Base-by-base conservation (phyloP, 2,797 vertebrate genomes). In the Clarias pachynema region DNA sequence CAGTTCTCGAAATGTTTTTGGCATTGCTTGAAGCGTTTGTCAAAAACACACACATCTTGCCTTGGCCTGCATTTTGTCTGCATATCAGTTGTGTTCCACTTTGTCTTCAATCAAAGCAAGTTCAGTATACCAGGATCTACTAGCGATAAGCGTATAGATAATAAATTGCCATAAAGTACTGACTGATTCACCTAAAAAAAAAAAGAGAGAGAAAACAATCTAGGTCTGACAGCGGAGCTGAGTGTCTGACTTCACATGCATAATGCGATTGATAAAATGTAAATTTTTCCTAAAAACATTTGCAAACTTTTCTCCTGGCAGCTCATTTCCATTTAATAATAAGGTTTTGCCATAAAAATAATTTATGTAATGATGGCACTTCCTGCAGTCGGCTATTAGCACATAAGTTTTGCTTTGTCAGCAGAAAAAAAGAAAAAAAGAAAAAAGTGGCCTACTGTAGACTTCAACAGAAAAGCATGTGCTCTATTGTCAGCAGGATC, bases 251-350 rank as follows among this genome's bases (percentile, higher is more conserved):
- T 60, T 78, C 74, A 78, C 24, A 14, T 57, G 29, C 18, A 57
- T 26, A 53, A 53, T 29, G n/a, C 53, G 12, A 77, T 31, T 77
- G 53, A 57, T 57, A 12, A 57, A 31, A 40, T 79, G 29, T 24
- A 63, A n/a, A 79, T 79, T n/a, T 6, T 79, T 6, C 22, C 10
- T 2, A 15, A 37, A 79, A 62, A 78, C 12, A 62, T 79, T 60
- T 62, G 31, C 53, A 62, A 40, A 44, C 7, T 26, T 63, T 44
- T 62, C 57, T 37, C 57, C 53, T 34, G 53, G 34, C 31, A 60
- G 31, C 29, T 79, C 24, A 62, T 79, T 79, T 79, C 4, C 74
- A 77, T 77, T 57, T 77, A 34, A 77, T 34, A 77, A 59, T 29
- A 53, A 53, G 18, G 3, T 74, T 49, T 73, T 73, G 24, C 70